phyloP scores from a whole-genome alignment of 37 sponge, comb jelly and placozoan species.

The Halisarca cf. caerulea region DNA sequence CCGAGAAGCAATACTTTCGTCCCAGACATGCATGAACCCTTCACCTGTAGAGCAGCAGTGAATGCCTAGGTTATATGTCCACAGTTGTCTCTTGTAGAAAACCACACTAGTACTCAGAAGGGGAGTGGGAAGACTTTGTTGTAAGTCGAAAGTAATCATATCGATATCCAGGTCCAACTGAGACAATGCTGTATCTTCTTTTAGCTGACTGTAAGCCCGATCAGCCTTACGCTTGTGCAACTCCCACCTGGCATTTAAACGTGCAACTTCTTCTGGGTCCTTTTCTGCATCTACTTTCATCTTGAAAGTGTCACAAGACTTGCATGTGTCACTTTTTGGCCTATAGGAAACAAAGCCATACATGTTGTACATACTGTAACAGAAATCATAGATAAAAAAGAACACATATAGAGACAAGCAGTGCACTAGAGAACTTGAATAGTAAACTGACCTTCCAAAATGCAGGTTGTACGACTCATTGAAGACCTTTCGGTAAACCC shows the following conservation, averaged over 20 bases:
- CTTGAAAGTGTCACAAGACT: constrained; percentile 32
- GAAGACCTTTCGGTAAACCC: constrained; percentile 45
- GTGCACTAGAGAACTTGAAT: neutral
- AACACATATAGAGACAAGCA: neutral
- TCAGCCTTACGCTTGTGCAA: constrained; percentile 23
- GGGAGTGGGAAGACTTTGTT: constrained; percentile 37
- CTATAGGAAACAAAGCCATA: constrained; percentile 4
- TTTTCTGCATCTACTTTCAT: neutral
- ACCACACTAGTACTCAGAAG: constrained; percentile 23
- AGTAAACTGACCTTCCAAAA: constrained; percentile 39
- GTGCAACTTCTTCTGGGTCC: neutral
- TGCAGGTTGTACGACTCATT: constrained; percentile 43
- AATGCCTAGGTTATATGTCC: constrained; percentile 49
- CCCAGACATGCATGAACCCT: constrained; percentile 35
- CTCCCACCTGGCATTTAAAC: constrained; percentile 8
- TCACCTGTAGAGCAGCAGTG: constrained; percentile 13
- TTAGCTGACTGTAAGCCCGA: constrained; percentile 23
- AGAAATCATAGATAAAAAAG: neutral
- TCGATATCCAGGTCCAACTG: neutral
- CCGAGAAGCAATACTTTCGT: constrained; percentile 23
- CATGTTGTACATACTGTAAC: neutral
- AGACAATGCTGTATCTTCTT: constrained; percentile 26
- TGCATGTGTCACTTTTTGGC: constrained; percentile 35
- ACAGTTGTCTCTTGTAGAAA: constrained; percentile 40
- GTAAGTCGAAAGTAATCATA: constrained; percentile 21